Evolutionary conservation across 2,888 invertebrate species (phyloP), one percentile per base, ranked within the genome.

Genomic region (Mimumesa dahlbomi): DNA sequence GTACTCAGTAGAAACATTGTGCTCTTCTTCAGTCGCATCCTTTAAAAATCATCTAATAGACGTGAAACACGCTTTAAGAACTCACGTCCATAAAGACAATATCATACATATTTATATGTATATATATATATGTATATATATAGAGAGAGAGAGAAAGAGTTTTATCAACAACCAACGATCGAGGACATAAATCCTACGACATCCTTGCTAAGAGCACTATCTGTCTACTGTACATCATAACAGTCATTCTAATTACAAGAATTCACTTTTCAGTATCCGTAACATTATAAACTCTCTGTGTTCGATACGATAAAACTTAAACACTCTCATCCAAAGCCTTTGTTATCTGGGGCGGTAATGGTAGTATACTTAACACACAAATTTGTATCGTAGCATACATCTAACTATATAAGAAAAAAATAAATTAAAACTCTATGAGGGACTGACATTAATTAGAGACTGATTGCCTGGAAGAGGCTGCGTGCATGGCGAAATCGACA

Each of bases 401-500:
- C 70, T 79, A 79, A 49, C 66, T 74, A 79, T 25, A 43, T 66
- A 66, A 76, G 77, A 79, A 78, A 73, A 79, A 74, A 87, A 88
- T 88, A 87, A 87, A 88, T 88, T 86, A 88, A 85, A 80, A 80
- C 73, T 85, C 84, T 87, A 86, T 43, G 50, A 73, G 64, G 65
- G 73, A 65, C 73, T 81, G 82, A 85, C 82, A 84, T 88, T 87
- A 88, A 87, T 88, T 88, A 65, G 83, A 84, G 68, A 87, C 77
- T 63, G 88, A 85, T 75, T 88, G 89, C 76, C 87, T 87, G 49
- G 88, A 73, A 45, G 88, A 82, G 77, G 85, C 80, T 57, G 79
- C 81, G 72, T 88, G 88, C 70, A 88, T 86, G 65, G 88, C 84
- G 48, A 89, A 86, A 62, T 89, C 89, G 53, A 85, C 85, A 58